phyloP scores from a whole-genome alignment of 2,888 invertebrate species.

The Morpho deidamia region DNA sequence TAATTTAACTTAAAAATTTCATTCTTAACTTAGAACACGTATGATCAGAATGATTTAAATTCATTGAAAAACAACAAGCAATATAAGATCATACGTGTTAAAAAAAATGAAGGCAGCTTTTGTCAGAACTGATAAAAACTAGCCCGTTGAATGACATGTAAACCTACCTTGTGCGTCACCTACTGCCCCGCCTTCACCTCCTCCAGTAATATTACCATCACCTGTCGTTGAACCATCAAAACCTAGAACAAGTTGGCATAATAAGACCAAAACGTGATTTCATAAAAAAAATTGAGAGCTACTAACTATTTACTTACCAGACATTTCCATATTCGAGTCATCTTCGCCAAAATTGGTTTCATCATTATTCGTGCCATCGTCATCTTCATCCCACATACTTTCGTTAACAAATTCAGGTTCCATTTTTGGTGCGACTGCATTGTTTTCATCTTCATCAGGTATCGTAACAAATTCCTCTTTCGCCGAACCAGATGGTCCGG shows the following conservation, averaged over 20 bases:
- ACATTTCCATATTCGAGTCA: conserved; percentile 82
- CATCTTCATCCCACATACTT: conserved; percentile 78
- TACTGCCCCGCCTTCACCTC: conserved; percentile 73
- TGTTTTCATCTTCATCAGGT: conserved; percentile 74
- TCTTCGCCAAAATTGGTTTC: conserved; percentile 82
- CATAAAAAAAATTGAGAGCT: background rate
- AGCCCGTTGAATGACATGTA: conserved; percentile 30
- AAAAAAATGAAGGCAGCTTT: conserved; percentile 16
- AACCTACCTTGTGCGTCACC: conserved; percentile 80
- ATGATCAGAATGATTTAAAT: conserved; percentile 27
- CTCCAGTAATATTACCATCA: conserved; percentile 71
- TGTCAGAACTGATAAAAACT: conserved; percentile 24
- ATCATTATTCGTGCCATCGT: conserved; percentile 80
- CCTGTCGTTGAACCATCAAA: conserved; percentile 74
- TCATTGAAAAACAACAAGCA: background rate
- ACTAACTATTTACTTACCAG: conserved; percentile 47
- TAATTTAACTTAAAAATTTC: conserved; percentile 66
- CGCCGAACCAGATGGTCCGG: conserved; percentile 76
- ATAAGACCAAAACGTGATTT: background rate
- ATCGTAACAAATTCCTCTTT: conserved; percentile 76
- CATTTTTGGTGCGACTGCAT: conserved; percentile 81
- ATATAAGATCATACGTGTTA: conserved; percentile 30
- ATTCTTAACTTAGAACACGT: conserved; percentile 45
- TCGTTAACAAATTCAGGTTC: conserved; percentile 83
- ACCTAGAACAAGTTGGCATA: conserved; percentile 36